A percentile compares a stretch with the other conserved stretches of the same genome.
These are phyloP conservation scores for Lepus timidus DNA, from an alignment of 2,113 vertebrate species.

Conservation along the genomic window DNA sequence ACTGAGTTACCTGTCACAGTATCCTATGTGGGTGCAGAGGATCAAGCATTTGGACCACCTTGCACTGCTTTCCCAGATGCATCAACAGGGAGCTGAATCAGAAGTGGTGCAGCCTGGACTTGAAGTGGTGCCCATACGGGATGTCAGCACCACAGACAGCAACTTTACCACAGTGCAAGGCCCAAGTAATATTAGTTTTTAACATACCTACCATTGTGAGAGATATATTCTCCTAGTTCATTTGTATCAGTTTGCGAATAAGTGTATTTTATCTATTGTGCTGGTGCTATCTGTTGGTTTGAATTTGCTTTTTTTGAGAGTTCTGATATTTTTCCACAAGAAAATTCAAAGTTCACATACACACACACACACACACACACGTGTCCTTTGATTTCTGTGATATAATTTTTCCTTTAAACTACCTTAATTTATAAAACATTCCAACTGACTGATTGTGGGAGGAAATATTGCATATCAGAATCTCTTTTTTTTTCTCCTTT, in stretches of 20 bases:
- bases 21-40: too few relatives aligned
- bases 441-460: not conserved
- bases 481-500: constrained; percentile 35
- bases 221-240: accelerated
- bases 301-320: not conserved
- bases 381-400: not conserved
- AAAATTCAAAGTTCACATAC: not conserved
- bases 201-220: not conserved
- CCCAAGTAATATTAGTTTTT: too few relatives aligned
- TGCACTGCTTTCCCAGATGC: too few relatives aligned
- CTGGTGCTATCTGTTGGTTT: not conserved
- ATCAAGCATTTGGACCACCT: too few relatives aligned
- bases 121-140: too few relatives aligned
- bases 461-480: not conserved
- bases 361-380: not conserved
- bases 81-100: too few relatives aligned
- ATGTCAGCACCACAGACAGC: too few relatives aligned
- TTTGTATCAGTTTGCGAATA: not conserved
- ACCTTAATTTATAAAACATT: not conserved
- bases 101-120: too few relatives aligned
- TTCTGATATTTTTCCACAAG: not conserved
- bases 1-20: too few relatives aligned
- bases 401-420: not conserved
- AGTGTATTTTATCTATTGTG: not conserved
- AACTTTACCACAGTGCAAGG: too few relatives aligned